phyloP scores from a whole-genome alignment of 2,888 invertebrate species.

The Lottia gigantea region DNA sequence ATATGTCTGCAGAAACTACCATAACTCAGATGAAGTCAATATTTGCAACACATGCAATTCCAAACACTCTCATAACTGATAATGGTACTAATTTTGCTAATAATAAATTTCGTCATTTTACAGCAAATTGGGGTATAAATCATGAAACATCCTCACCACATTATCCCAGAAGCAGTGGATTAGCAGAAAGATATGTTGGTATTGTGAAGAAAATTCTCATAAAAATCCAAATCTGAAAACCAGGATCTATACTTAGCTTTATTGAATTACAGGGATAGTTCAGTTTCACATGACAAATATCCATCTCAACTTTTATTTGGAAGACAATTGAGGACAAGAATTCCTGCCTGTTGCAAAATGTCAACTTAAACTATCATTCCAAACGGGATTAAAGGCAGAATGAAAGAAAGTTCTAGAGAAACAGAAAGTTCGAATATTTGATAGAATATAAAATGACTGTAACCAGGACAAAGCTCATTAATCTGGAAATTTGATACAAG shows the following conservation, averaged over 20 bases:
- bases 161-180: conserved; percentile 6
- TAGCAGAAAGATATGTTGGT: conserved; percentile 4
- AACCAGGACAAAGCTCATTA: not conserved
- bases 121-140: not conserved
- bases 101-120: not conserved
- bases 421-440: not conserved
- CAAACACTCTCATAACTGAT: conserved; percentile 7
- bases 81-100: not conserved
- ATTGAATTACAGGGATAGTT: not conserved
- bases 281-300: too few relatives aligned
- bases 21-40: conserved; percentile 11
- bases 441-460: too few relatives aligned
- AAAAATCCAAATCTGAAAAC: not conserved
- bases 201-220: not conserved
- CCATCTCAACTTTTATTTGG: too few relatives aligned
- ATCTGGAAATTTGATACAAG: not conserved
- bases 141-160: not conserved
- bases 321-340: not conserved
- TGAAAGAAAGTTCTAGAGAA: not conserved
- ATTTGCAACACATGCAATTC: conserved; percentile 4
- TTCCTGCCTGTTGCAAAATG: not conserved
- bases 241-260: conserved; percentile 1
- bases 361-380: too few relatives aligned
- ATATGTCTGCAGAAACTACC: not conserved
- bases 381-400: not conserved